phyloP scores from a whole-genome alignment of 2,113 vertebrate species.

The Pavo muticus region DNA sequence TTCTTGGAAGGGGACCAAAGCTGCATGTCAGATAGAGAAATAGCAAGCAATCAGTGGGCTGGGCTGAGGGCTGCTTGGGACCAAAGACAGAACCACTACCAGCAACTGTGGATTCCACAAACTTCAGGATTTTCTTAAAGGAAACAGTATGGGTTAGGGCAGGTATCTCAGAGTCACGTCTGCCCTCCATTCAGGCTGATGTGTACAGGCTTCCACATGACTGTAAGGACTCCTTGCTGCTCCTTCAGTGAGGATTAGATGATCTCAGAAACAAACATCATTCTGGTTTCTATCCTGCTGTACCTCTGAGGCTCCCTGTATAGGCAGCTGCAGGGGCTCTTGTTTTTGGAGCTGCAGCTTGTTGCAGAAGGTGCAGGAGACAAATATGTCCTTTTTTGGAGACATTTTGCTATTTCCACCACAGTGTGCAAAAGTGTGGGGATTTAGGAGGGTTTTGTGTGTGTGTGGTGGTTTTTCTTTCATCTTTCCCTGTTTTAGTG shows the following conservation, averaged over 20 bases:
- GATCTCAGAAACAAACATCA: background rate
- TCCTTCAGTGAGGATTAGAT: background rate
- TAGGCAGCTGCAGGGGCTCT: background rate
- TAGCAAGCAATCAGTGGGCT: background rate
- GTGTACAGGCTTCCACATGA: background rate
- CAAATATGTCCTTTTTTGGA: background rate
- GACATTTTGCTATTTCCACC: background rate
- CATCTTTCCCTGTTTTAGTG: background rate
- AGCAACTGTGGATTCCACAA: background rate
- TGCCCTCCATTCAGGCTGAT: background rate
- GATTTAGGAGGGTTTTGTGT: background rate
- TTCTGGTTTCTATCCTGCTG: background rate
- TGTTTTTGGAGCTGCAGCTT: background rate
- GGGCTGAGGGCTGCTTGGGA: background rate
- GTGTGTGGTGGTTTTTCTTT: background rate
- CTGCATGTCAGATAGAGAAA: constrained; percentile 14
- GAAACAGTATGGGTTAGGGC: background rate
- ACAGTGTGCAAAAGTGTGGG: background rate
- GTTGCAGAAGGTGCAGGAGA: background rate
- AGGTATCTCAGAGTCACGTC: background rate
- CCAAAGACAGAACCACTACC: background rate
- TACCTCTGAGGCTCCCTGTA: background rate
- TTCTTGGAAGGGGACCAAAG: constrained; percentile 41
- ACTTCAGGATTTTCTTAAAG: background rate
- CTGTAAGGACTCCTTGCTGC: background rate